phyloP scores from a whole-genome alignment of 2,797 vertebrate species.

The Selene dorsalis region DNA sequence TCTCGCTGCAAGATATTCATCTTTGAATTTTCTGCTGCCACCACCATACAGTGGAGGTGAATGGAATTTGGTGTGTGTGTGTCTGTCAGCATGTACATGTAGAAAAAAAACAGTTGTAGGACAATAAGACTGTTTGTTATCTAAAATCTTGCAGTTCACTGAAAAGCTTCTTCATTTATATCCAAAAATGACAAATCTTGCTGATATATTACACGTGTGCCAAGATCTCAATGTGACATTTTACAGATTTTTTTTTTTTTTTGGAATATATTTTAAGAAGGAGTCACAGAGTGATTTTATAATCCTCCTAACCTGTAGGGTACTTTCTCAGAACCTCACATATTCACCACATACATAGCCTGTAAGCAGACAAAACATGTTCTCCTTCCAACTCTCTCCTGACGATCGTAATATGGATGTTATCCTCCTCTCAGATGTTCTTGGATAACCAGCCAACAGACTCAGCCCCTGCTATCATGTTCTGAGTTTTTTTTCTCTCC shows the following conservation, averaged over 20 bases:
- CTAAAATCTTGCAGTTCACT: neutral
- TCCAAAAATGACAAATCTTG: neutral
- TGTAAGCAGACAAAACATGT: conserved; percentile 42
- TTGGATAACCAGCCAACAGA: conserved; percentile 64
- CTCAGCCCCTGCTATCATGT: conserved; percentile 59
- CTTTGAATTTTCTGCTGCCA: neutral
- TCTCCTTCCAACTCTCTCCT: conserved; percentile 25
- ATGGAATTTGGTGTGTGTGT: neutral
- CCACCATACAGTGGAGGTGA: neutral
- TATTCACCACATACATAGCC: conserved; percentile 17
- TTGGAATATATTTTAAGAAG: neutral
- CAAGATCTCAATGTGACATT: neutral
- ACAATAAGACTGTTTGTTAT: neutral
- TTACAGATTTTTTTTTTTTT: neutral
- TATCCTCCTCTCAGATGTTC: conserved; percentile 63
- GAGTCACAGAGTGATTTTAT: conserved; percentile 5
- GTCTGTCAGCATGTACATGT: neutral
- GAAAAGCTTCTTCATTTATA: neutral
- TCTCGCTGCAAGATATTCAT: no score
- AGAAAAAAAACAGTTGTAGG: neutral
- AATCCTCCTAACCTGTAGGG: conserved; percentile 14
- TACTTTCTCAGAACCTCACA: conserved; percentile 16
- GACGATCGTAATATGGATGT: conserved; percentile 37
- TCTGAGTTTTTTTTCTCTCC: conserved; percentile 20
- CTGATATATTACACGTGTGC: neutral